These are phyloP conservation scores for Drosophila dunni DNA, from an alignment of 1,140 invertebrate species.

Conservation along the genomic window DNA sequence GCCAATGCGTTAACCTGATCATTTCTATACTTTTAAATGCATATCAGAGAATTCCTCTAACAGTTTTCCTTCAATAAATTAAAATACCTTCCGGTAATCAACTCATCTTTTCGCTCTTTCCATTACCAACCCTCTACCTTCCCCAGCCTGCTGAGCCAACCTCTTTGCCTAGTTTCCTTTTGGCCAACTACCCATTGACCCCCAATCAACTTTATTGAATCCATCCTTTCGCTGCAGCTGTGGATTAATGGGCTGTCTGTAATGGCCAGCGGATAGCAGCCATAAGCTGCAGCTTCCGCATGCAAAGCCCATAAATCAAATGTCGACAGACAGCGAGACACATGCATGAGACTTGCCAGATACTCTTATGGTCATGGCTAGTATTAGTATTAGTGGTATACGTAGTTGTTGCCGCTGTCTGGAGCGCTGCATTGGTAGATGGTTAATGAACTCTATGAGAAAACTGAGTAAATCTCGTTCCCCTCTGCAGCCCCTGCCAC, in stretches of 20 bases:
- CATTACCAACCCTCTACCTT: no score
- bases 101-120: no score
- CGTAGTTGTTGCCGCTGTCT: conserved; percentile 8
- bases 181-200: conserved; percentile 4
- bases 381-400: neutral
- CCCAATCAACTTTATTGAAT: conserved; percentile 15
- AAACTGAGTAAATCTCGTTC: conserved; percentile 10
- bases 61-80: no score
- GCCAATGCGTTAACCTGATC: no score
- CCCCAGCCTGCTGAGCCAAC: neutral
- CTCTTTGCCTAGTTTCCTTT: neutral
- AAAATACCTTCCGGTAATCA: no score
- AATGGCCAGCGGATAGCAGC: conserved; percentile 46
- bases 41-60: no score
- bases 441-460: conserved; percentile 70
- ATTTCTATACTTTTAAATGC: no score
- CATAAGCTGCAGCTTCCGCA: conserved; percentile 66
- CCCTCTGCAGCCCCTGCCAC: neutral
- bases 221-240: conserved; percentile 19
- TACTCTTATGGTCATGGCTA: conserved; percentile 39
- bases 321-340: conserved; percentile 8
- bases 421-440: conserved; percentile 28
- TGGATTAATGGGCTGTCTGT: conserved; percentile 59
- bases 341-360: conserved; percentile 4
- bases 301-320: conserved; percentile 65